phyloP scores from a whole-genome alignment of 1,140 invertebrate species.

The Drosophila sp. region DNA sequence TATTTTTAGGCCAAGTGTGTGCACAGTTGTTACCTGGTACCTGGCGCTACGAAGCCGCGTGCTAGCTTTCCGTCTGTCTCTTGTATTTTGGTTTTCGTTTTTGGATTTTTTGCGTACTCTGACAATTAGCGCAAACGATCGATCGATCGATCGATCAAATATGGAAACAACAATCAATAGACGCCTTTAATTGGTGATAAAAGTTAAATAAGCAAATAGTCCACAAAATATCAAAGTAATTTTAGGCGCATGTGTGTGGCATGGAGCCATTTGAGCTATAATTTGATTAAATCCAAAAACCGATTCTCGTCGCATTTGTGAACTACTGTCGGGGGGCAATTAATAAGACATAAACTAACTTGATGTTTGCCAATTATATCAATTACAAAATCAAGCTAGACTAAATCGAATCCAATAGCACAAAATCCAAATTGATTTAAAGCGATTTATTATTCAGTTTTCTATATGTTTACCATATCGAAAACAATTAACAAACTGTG shows the following conservation, averaged over 20 bases:
- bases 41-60: slow-evolving; percentile 36
- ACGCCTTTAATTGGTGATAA: slow-evolving; percentile 72
- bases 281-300: slow-evolving; percentile 4
- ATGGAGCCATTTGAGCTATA: background rate
- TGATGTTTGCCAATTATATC: too few species aligned
- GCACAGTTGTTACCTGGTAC: slow-evolving; percentile 32
- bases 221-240: slow-evolving; percentile 63
- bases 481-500: too few species aligned
- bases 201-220: slow-evolving; percentile 82
- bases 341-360: too few species aligned
- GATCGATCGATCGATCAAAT: slow-evolving; percentile 58
- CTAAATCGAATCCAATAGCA: too few species aligned
- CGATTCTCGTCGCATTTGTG: background rate
- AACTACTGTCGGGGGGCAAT: too few species aligned
- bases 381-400: too few species aligned
- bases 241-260: slow-evolving; percentile 48
- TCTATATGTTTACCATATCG: too few species aligned
- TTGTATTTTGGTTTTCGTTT: slow-evolving; percentile 24
- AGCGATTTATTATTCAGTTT: too few species aligned
- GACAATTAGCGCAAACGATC: slow-evolving; percentile 64
- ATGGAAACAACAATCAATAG: slow-evolving; percentile 12
- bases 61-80: slow-evolving; percentile 12
- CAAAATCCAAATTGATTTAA: too few species aligned
- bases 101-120: slow-evolving; percentile 50
- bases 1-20: slow-evolving; percentile 60